These are phyloP conservation scores for Neodiprion fabricii DNA, from an alignment of 1,140 invertebrate species.

Conservation along the genomic window DNA sequence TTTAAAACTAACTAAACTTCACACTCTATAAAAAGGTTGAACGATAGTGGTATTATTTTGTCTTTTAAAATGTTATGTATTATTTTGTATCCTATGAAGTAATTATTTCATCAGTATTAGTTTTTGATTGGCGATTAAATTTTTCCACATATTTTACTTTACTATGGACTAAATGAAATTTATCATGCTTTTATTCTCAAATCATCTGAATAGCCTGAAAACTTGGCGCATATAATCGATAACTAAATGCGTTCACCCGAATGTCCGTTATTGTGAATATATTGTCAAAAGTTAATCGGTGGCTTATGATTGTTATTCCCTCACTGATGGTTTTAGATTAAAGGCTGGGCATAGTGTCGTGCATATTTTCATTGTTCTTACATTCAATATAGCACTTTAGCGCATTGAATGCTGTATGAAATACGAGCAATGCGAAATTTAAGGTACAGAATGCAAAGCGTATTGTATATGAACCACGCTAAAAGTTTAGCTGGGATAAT, in stretches of 20 bases:
- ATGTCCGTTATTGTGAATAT: background rate
- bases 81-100: background rate
- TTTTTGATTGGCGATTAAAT: background rate
- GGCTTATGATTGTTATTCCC: background rate
- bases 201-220: background rate
- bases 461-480: background rate
- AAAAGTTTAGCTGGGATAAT: background rate
- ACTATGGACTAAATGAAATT: background rate
- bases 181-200: background rate
- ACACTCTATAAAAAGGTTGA: background rate
- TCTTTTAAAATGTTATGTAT: background rate
- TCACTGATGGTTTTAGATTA: background rate
- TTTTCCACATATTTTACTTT: background rate
- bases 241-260: background rate
- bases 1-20: background rate
- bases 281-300: background rate
- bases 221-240: background rate
- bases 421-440: background rate
- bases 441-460: background rate
- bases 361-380: background rate
- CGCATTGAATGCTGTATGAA: no score
- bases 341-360: background rate
- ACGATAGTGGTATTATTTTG: background rate
- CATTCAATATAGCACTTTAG: no score
- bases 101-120: background rate